These are phyloP conservation scores for Rhineura floridana DNA, from an alignment of 2,113 vertebrate genomes.

Conservation along the genomic window DNA sequence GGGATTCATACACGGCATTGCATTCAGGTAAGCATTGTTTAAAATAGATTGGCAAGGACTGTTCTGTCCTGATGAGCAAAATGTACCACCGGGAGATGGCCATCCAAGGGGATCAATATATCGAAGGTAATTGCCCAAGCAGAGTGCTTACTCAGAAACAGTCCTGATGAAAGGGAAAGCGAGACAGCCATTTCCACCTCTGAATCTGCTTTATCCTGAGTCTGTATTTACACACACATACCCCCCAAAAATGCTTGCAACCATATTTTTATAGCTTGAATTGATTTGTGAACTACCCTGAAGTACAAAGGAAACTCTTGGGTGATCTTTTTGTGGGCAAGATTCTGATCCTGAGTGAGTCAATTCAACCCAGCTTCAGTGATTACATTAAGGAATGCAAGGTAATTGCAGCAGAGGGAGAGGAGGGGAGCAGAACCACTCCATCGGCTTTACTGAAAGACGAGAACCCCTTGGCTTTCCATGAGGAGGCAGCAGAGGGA, in stretches of 20 bases:
- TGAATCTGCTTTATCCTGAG: not conserved
- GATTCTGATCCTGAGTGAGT: not conserved
- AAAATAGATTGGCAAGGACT: conserved; percentile 7
- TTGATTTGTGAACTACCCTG: not conserved
- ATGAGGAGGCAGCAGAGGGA: not conserved
- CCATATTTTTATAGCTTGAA: not conserved
- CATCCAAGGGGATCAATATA: not conserved
- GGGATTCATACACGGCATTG: conserved; percentile 1
- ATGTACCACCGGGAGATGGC: not conserved
- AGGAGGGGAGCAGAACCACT: too few relatives aligned
- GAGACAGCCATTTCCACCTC: not conserved
- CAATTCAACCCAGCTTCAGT: too few relatives aligned
- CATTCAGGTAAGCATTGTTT: conserved; percentile 7
- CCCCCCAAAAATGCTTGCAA: not conserved
- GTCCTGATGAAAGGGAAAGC: not conserved
- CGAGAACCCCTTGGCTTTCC: too few relatives aligned
- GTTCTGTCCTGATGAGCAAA: conserved; percentile 4
- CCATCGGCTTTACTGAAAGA: too few relatives aligned
- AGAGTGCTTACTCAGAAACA: not conserved
- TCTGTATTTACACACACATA: not conserved
- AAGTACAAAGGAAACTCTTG: not conserved
- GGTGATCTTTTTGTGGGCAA: not conserved
- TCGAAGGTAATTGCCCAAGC: not conserved
- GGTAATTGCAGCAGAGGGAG: not conserved
- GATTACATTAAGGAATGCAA: not conserved